A percentile compares a stretch with the other conserved stretches of the same genome.
phyloP scores from a whole-genome alignment of 2,888 invertebrate genomes.

The Ypsolopha sequella region DNA sequence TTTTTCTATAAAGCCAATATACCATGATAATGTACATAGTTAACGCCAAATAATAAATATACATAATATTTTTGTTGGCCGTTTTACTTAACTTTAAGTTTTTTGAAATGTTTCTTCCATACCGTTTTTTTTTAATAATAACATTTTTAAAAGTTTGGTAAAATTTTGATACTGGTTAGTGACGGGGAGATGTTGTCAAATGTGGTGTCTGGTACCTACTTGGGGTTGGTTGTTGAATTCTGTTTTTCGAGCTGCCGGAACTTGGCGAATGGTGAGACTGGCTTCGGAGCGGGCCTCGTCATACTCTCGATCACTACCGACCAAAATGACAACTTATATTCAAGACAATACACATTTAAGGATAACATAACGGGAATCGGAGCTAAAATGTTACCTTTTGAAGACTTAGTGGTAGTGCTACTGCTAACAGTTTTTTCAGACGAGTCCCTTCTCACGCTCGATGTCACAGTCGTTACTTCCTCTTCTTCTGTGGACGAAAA shows the following conservation, averaged over 20 bases:
- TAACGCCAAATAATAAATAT: conserved; percentile 1
- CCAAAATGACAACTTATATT: neutral
- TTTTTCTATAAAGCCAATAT: conserved; percentile 6
- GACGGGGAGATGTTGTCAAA: conserved; percentile 5
- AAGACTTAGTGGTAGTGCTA: conserved; percentile 70
- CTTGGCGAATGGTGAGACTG: conserved; percentile 90
- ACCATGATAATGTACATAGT: conserved; percentile 4
- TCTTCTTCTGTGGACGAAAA: conserved; percentile 50
- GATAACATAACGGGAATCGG: neutral
- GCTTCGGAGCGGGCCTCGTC: conserved; percentile 69
- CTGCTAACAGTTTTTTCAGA: conserved; percentile 71
- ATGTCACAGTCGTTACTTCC: conserved; percentile 51
- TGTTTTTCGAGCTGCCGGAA: conserved; percentile 93
- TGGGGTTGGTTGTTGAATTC: conserved; percentile 82
- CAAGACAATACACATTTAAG: too few relatives aligned
- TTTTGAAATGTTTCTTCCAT: too few relatives aligned
- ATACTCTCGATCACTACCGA: conserved; percentile 67
- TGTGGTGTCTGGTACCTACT: conserved; percentile 67
- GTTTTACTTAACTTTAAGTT: too few relatives aligned
- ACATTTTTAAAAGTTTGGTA: too few relatives aligned
- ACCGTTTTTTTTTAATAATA: too few relatives aligned
- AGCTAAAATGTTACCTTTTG: conserved; percentile 55
- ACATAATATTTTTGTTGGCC: too few relatives aligned
- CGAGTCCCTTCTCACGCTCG: conserved; percentile 61
- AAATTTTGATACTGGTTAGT: too few relatives aligned